A percentile compares a stretch with the other conserved stretches of the same genome.
These are phyloP conservation scores for Carcharodon carcharias DNA, from an alignment of 2,797 vertebrate genomes.

Conservation along the genomic window DNA sequence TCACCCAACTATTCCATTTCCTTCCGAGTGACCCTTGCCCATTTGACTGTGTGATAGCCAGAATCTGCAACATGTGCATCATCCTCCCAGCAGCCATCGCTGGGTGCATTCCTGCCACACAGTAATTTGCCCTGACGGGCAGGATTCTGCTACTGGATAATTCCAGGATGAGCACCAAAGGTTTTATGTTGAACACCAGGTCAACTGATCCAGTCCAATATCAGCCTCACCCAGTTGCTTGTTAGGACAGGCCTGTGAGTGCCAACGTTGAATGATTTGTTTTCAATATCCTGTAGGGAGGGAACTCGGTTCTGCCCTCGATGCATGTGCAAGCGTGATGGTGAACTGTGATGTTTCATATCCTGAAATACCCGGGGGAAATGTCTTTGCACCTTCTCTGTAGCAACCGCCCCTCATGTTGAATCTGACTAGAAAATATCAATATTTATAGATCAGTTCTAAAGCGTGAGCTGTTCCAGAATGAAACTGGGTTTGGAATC, in stretches of 20 bases:
- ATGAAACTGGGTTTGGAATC: not conserved
- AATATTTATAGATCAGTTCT: not conserved
- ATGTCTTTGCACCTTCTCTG: not conserved
- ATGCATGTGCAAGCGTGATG: no score
- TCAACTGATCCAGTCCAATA: not conserved
- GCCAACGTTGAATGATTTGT: not conserved
- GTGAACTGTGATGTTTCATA: not conserved
- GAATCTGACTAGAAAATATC: not conserved
- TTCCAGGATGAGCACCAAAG: not conserved
- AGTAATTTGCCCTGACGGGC: not conserved
- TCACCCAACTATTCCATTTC: not conserved
- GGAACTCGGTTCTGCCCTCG: no score
- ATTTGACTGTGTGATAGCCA: not conserved
- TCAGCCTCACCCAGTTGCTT: not conserved
- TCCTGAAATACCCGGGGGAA: not conserved
- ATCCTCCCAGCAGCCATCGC: not conserved
- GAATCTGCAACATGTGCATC: not conserved
- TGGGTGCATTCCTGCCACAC: not conserved
- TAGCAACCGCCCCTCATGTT: not conserved
- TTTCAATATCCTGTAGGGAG: no score
- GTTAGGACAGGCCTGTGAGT: not conserved
- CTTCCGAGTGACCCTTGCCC: not conserved
- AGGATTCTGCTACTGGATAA: not conserved
- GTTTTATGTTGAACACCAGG: not conserved
- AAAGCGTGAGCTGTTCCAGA: not conserved